Evolutionary conservation across 1,140 invertebrate species (phyloP).

Genomic region (Drosophila mayri): DNA sequence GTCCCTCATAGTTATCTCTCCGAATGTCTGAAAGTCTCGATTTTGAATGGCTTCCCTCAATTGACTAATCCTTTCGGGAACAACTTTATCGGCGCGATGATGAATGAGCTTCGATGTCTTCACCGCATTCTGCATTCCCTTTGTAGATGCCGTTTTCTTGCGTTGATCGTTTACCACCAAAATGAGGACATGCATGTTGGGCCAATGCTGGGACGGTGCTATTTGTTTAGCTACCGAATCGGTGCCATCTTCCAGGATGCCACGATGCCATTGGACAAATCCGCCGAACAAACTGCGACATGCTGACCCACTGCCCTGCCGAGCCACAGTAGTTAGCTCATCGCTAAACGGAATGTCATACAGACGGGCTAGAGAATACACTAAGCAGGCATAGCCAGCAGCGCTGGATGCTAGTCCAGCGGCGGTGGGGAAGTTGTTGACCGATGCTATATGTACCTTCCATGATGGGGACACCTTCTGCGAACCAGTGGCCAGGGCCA

Average conservation of each 20-base stretch:
- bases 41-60: slow-evolving; percentile 89
- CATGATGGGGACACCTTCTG: slow-evolving; percentile 86
- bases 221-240: slow-evolving; percentile 94
- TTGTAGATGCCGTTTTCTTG: slow-evolving; percentile 95
- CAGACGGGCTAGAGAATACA: slow-evolving; percentile 90
- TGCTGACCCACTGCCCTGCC: slow-evolving; percentile 97
- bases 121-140: slow-evolving; percentile 95
- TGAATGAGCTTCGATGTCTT: slow-evolving; percentile 94
- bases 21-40: slow-evolving; percentile 95
- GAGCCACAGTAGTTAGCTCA: slow-evolving; percentile 93
- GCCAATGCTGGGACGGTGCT: slow-evolving; percentile 92
- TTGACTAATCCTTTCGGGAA: slow-evolving; percentile 89
- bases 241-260: slow-evolving; percentile 88
- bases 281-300: slow-evolving; percentile 98
- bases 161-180: slow-evolving; percentile 94
- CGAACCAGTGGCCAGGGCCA: slow-evolving; percentile 81
- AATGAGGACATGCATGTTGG: slow-evolving; percentile 95
- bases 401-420: slow-evolving; percentile 99
- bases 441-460: slow-evolving; percentile 95
- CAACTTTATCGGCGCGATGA: slow-evolving; percentile 89
- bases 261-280: slow-evolving; percentile 95
- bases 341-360: slow-evolving; percentile 90
- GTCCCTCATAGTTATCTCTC: slow-evolving; percentile 97
- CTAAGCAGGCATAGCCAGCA: slow-evolving; percentile 97
- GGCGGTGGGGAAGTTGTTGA: slow-evolving; percentile 99